Base-by-base conservation (phyloP, 2,113 vertebrate species). In the Brachypteracias leptosomus region DNA sequence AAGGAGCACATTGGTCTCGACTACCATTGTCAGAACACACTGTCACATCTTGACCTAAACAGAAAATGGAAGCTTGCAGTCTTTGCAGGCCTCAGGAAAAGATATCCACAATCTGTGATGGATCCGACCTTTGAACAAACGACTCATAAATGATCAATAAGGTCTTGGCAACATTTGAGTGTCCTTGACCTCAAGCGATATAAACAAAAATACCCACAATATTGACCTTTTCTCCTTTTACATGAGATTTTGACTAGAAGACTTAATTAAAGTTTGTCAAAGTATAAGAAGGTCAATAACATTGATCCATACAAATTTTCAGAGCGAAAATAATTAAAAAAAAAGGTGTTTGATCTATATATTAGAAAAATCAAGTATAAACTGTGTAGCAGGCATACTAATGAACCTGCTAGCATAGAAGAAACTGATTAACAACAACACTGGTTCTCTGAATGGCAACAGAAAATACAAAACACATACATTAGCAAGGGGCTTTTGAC, bases 231-330 rank as follows among this genome's bases (percentile, higher is more conserved):
- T 55, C 52, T 87, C n/a, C 14, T 87, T 92, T 65, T 72, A 70
- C 52, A 58, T 8, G 36, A 40, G n/a, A 49, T 78, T 85, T 75
- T 84, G 47, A 46, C 28, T 61, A 54, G 61, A 36, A 84, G 28
- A 82, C 47, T 57, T 74, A 61, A 93, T 95, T 85, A 92, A 81
- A 96, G 15, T 46, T 85, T 79, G 25, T 58, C 66, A 75, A 72
- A 90, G 35, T 36, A 9, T 29, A 81, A 90, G 42, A 73, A 71
- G 73, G 62, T 90, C 90, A 86, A 38, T 81, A 81, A 90, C 24
- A 90, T 71, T 21, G 33, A 95, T 44, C 85, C 54, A 62, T 31
- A 87, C 40, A 85, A 87, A 92, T 90, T 93, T 92, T 78, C 80
- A 92, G 73, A 59, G 54, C 15, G 38, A 82, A 94, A 85, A 40